These are phyloP conservation scores for Protomyctophum bolini DNA, from an alignment of 2,113 vertebrate genomes.

Conservation along the genomic window DNA sequence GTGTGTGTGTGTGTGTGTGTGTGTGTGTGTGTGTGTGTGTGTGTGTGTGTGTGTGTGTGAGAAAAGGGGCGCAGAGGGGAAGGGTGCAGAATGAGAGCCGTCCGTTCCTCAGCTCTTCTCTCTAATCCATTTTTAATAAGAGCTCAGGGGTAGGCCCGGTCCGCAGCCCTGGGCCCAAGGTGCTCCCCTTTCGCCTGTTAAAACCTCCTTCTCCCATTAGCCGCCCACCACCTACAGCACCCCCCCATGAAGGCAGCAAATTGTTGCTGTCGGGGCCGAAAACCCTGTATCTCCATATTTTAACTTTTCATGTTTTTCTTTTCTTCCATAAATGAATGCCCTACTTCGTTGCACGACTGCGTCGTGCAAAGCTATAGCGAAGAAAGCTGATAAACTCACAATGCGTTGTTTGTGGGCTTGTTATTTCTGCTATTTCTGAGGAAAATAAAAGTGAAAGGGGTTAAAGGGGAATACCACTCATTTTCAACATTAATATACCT, in stretches of 20 bases:
- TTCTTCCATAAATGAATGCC: too few relatives aligned
- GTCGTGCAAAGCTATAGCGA: too few relatives aligned
- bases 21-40: neutral
- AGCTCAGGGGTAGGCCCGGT: conserved; percentile 33
- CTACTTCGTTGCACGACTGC: too few relatives aligned
- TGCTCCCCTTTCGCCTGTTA: conserved; percentile 37
- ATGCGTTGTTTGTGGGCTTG: too few relatives aligned
- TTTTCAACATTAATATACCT: too few relatives aligned
- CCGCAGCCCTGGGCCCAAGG: conserved; percentile 24
- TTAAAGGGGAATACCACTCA: too few relatives aligned
- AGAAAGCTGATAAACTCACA: too few relatives aligned
- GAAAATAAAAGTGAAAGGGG: too few relatives aligned
- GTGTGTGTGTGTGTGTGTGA: neutral
- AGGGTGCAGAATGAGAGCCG: conserved; percentile 5
- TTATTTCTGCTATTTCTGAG: too few relatives aligned
- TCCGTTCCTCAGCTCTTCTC: conserved; percentile 32
- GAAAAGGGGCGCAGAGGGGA: neutral
- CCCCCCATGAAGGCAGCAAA: neutral
- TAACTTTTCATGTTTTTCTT: too few relatives aligned
- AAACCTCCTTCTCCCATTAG: conserved; percentile 10
- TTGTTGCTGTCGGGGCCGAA: too few relatives aligned
- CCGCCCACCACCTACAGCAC: neutral
- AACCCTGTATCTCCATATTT: too few relatives aligned
- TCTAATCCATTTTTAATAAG: conserved; percentile 69
- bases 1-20: conserved; percentile 6